Evolutionary conservation across 1,140 invertebrate species (phyloP).

Genomic region (Nasonia giraulti): DNA sequence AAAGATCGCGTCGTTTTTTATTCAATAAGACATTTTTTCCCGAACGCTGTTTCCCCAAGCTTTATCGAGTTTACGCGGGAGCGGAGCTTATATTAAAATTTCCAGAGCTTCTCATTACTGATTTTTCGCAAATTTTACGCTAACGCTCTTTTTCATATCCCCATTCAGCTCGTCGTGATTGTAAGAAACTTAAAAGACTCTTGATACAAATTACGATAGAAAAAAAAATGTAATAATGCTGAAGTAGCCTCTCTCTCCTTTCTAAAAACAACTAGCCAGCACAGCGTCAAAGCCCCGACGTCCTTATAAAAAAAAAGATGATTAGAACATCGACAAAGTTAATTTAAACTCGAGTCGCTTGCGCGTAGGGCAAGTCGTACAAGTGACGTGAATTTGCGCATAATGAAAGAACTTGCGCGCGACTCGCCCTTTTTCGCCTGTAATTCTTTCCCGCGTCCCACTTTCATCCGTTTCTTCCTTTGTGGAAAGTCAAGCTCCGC

Average conservation of each 20-base stretch:
- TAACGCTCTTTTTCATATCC: background rate
- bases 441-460: conserved; percentile 3
- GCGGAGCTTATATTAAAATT: too few species aligned
- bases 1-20: background rate
- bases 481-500: background rate
- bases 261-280: background rate
- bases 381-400: background rate
- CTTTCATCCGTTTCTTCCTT: background rate
- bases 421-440: background rate
- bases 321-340: background rate
- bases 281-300: background rate
- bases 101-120: background rate
- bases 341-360: background rate
- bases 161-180: too few species aligned
- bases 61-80: too few species aligned
- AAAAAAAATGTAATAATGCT: too few species aligned
- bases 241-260: too few species aligned
- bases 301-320: background rate
- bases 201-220: too few species aligned
- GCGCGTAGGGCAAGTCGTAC: background rate
- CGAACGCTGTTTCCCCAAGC: background rate
- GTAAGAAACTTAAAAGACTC: too few species aligned
- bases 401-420: background rate
- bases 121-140: background rate
- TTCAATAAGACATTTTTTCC: background rate